These are phyloP conservation scores for Ivindomyrus marchei DNA, from an alignment of 2,113 vertebrate species.

Conservation along the genomic window DNA sequence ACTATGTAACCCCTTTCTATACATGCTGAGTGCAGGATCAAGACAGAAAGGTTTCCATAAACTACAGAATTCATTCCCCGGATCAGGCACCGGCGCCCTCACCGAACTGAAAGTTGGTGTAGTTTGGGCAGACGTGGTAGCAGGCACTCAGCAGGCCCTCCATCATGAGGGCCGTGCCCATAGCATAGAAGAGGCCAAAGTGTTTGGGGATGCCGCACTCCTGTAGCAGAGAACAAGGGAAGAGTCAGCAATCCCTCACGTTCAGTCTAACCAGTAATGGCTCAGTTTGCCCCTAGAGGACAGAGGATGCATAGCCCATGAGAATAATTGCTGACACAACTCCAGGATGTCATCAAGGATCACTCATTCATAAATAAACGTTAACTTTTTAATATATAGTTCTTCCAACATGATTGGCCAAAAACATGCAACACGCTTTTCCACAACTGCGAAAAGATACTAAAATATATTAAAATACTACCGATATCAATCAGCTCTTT, in stretches of 20 bases:
- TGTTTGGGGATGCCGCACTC: slow-evolving; percentile 96
- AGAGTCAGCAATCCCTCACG: not conserved
- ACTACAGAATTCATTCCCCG: not conserved
- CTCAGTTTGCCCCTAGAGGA: not conserved
- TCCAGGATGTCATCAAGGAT: not conserved
- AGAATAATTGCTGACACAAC: not conserved
- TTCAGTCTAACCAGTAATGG: not conserved
- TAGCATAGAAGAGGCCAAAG: slow-evolving; percentile 92
- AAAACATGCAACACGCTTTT: not conserved
- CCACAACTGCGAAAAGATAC: not conserved
- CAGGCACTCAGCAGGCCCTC: slow-evolving; percentile 94
- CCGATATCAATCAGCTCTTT: not conserved
- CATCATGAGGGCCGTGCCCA: slow-evolving; percentile 98
- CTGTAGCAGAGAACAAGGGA: slow-evolving; percentile 40
- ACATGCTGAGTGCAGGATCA: not conserved
- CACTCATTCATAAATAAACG: not conserved
- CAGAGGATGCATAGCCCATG: not conserved
- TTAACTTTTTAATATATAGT: not conserved
- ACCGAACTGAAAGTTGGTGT: slow-evolving; percentile 99
- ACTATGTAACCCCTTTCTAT: not conserved
- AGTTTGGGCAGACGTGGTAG: slow-evolving; percentile 97
- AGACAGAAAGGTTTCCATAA: not conserved
- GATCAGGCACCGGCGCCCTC: slow-evolving; percentile 12
- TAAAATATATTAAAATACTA: not conserved
- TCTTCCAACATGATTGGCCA: not conserved